These are phyloP conservation scores for Ephestia elutella DNA, from an alignment of 1,140 invertebrate species.

Conservation along the genomic window DNA sequence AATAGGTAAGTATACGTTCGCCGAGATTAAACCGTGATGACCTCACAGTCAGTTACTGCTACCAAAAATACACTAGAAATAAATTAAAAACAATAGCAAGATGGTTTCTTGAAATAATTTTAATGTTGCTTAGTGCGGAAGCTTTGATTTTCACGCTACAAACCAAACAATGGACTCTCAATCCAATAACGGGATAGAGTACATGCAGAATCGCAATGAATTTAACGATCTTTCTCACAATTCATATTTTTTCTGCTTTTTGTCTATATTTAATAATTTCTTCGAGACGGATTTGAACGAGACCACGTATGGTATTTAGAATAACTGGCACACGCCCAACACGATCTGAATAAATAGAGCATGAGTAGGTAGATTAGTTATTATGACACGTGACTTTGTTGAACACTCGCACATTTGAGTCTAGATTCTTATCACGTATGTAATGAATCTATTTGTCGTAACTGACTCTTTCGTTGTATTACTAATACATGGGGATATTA, in stretches of 20 bases:
- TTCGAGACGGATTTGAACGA: conserved; percentile 33
- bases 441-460: conserved; percentile 16
- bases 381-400: conserved; percentile 52
- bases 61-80: too few species aligned
- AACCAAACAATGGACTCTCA: conserved; percentile 30
- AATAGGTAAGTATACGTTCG: too few species aligned
- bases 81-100: too few species aligned
- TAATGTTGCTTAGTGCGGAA: conserved; percentile 24
- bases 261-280: background rate
- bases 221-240: conserved; percentile 31
- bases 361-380: conserved; percentile 53
- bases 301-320: conserved; percentile 52
- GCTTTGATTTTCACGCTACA: conserved; percentile 40
- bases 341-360: conserved; percentile 47
- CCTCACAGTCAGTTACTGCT: background rate
- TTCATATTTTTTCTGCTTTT: background rate
- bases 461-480: background rate
- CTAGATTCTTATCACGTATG: conserved; percentile 37
- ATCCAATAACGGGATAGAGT: conserved; percentile 23
- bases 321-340: conserved; percentile 46
- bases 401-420: conserved; percentile 26
- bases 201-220: conserved; percentile 26
- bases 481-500: background rate
- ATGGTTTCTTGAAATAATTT: background rate
- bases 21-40: background rate